phyloP scores from a whole-genome alignment of 2,113 vertebrate species.

The Myotis brandtii region DNA sequence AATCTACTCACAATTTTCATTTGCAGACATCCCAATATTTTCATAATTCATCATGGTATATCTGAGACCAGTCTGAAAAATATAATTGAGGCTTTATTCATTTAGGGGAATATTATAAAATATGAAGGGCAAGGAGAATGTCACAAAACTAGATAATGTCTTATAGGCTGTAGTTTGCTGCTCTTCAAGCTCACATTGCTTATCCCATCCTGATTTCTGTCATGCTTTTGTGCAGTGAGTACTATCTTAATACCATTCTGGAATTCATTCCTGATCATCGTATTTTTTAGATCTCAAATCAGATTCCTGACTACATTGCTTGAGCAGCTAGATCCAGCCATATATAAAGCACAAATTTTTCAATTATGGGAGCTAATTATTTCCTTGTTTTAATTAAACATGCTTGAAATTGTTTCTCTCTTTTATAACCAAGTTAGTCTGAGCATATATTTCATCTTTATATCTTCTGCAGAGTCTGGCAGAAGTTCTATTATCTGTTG shows the following conservation, averaged over 20 bases:
- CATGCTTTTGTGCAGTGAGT: background rate
- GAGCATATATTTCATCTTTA: background rate
- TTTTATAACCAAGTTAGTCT: background rate
- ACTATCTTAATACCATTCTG: background rate
- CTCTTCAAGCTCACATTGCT: background rate
- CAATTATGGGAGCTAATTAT: background rate
- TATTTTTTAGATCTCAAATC: background rate
- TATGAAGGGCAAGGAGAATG: background rate
- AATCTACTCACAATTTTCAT: background rate
- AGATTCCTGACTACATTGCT: background rate
- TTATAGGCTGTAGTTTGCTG: background rate
- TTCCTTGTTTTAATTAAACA: background rate
- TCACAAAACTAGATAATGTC: background rate
- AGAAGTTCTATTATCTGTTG: background rate
- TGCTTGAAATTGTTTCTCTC: background rate
- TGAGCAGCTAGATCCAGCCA: background rate
- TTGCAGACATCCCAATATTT: background rate
- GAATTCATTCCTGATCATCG: background rate
- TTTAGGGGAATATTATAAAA: background rate
- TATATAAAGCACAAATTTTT: background rate
- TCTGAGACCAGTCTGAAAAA: background rate
- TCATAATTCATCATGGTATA: background rate
- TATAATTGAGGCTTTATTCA: background rate
- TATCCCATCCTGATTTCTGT: background rate
- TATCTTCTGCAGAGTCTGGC: background rate